Conservation (phyloP, 2,797 vertebrate species). For the Rhinella marina region DNA sequence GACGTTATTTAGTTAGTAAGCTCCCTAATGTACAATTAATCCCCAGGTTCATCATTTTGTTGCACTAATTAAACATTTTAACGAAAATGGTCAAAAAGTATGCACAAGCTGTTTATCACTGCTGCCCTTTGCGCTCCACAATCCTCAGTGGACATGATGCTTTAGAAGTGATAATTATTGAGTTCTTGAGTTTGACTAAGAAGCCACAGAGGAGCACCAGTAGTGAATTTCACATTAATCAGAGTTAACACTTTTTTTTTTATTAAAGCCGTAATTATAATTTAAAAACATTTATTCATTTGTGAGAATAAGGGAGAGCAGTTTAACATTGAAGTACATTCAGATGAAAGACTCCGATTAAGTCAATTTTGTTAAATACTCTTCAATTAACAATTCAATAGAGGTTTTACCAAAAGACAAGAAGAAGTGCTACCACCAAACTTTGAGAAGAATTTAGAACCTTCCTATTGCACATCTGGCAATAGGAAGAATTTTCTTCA, state of each 20-base stretch:
- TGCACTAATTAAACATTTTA: slow-evolving; percentile 71
- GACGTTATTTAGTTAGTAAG: slow-evolving; percentile 64
- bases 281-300: slow-evolving; percentile 66
- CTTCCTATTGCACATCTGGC: neutral
- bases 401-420: slow-evolving; percentile 10
- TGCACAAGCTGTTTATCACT: slow-evolving; percentile 69
- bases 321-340: slow-evolving; percentile 30
- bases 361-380: slow-evolving; percentile 2
- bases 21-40: slow-evolving; percentile 67
- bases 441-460: neutral
- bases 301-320: slow-evolving; percentile 55
- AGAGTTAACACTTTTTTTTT: slow-evolving; percentile 67
- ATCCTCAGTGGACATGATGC: slow-evolving; percentile 67
- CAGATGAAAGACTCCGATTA: slow-evolving; percentile 26
- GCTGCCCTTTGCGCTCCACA: slow-evolving; percentile 67
- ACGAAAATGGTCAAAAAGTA: slow-evolving; percentile 69
- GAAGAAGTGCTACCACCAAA: neutral
- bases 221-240: slow-evolving; percentile 71
- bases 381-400: slow-evolving; percentile 18
- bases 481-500: neutral
- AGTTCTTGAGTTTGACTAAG: slow-evolving; percentile 68
- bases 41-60: slow-evolving; percentile 64
- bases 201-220: slow-evolving; percentile 69
- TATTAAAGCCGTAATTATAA: slow-evolving; percentile 68
- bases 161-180: slow-evolving; percentile 71